Percentiles rank a stretch among this genome's conserved stretches.
phyloP scores from a whole-genome alignment of 2,797 vertebrate genomes.

The Cryptoprocta ferox region DNA sequence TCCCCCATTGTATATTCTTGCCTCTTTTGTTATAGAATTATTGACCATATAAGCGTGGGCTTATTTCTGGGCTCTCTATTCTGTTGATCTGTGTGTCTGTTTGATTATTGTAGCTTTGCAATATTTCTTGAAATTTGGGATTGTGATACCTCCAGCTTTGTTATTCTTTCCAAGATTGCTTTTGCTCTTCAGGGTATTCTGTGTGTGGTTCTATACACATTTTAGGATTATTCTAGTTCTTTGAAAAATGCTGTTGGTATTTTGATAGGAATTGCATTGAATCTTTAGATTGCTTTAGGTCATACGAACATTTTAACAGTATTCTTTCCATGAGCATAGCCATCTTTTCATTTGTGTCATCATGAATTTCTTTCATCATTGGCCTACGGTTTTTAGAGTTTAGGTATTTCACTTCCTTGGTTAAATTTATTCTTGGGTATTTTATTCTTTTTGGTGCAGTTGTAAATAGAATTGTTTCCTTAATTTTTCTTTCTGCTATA shows the following conservation, averaged over 20 bases:
- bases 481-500: background rate
- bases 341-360: background rate
- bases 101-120: background rate
- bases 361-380: background rate
- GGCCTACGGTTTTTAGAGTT: background rate
- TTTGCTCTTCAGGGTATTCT: background rate
- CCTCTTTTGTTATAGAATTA: background rate
- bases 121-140: background rate
- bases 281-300: background rate
- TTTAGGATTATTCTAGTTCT: background rate
- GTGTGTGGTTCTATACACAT: background rate
- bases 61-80: background rate
- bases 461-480: background rate
- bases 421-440: background rate
- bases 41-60: background rate
- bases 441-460: background rate
- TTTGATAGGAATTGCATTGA: background rate
- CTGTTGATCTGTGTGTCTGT: background rate
- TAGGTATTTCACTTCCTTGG: background rate
- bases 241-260: background rate
- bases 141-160: background rate
- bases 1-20: background rate
- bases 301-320: background rate
- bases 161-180: background rate
- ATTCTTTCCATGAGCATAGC: background rate